A percentile compares a stretch with the other conserved stretches of the same genome.
phyloP scores from a whole-genome alignment of 2,797 vertebrate species.

The Hirundo rustica region DNA sequence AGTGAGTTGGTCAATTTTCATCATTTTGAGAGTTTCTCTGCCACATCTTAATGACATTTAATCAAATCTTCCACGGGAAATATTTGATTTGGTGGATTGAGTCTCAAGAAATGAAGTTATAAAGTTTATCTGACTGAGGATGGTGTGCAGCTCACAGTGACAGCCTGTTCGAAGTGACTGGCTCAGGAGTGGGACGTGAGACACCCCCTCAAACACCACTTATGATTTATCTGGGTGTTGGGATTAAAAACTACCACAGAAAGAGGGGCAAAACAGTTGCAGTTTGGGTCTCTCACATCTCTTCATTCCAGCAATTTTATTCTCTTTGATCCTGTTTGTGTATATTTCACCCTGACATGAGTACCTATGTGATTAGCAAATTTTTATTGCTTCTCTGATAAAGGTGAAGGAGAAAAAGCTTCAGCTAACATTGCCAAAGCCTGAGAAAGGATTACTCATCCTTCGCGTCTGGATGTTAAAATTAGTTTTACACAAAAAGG shows the following conservation, averaged over 20 bases:
- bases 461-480: neutral
- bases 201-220: neutral
- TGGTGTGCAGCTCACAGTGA: neutral
- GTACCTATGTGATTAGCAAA: neutral
- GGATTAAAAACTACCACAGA: neutral
- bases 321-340: neutral
- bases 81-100: neutral
- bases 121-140: neutral
- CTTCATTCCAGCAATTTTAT: neutral
- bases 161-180: neutral
- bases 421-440: neutral
- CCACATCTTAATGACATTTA: neutral
- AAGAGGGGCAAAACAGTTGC: neutral
- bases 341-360: neutral
- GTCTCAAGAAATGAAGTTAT: neutral
- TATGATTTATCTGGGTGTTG: neutral
- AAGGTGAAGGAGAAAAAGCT: slow-evolving; percentile 1
- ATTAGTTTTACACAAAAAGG: neutral
- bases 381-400: slow-evolving; percentile 32
- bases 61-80: neutral
- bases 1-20: neutral
- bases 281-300: neutral
- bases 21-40: neutral
- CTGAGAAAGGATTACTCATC: neutral
- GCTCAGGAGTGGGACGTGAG: neutral